Evolutionary conservation across 1,140 invertebrate species (phyloP), one percentile per base, ranked within the genome.

Genomic region (Neodiprion lecontei): DNA sequence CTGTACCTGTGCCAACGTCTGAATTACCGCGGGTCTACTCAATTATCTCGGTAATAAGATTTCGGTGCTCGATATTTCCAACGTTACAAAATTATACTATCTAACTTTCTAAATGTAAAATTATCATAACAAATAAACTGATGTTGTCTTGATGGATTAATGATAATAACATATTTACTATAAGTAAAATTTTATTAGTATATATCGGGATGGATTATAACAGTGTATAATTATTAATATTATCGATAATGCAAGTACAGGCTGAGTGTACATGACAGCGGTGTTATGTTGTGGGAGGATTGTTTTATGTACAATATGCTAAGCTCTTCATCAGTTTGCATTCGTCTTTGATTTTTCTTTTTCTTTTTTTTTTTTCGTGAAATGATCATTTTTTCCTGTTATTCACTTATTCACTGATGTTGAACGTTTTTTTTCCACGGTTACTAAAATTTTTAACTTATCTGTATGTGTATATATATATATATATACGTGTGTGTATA

Each of bases 161-260:
- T 61, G 53, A 61, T 61, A 61, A 61, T 61, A 61, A 71, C 48
- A 71, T 71, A 48, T 71, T 48, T 71, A 61, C 53, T 61, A 71
- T 71, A 71, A 14, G 48, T 71, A 9, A 77, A 61, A 17, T 61
- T 61, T 61, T 61, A 17, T 61, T 61, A 80, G 72, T 74, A 76
- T 69, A 73, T 48, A 70, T 23, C n/a, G 17, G 70, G 69, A 74
- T 72, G 74, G 69, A 70, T 79, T 76, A 79, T 70, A 79, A 76
- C 74, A 80, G 70, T 69, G 76, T 70, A 80, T 79, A 81, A 80
- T 75, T 78, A 77, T 71, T 79, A 79, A 80, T 50, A 74, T 61
- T 78, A 73, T 75, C 74, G 49, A 76, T 81, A 76, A 81, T 81
- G 79, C 76, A 79, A 79, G 76, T 72, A 76, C 75, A 75, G 79